phyloP scores from a whole-genome alignment of 2,888 invertebrate species.

The Scotopteryx bipunctaria region DNA sequence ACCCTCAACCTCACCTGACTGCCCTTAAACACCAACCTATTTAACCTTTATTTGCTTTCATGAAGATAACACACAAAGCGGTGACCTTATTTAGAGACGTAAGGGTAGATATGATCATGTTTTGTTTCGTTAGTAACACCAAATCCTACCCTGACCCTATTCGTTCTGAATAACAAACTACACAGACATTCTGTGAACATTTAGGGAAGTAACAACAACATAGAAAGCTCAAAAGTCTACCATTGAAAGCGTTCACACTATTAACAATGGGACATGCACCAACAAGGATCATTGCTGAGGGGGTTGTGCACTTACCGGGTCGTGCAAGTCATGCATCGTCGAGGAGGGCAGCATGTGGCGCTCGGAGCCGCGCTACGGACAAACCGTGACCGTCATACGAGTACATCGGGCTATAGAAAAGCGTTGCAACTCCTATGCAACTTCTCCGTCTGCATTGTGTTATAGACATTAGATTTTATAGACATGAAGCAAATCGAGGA shows the following conservation, averaged over 20 bases:
- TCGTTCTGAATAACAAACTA: slow-evolving; percentile 27
- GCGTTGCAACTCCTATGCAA: slow-evolving; percentile 22
- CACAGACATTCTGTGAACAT: slow-evolving; percentile 30
- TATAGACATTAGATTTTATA: slow-evolving; percentile 8
- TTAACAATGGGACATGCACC: slow-evolving; percentile 55
- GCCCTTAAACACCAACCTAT: slow-evolving; percentile 38
- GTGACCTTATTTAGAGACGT: not conserved
- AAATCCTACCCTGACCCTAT: slow-evolving; percentile 16
- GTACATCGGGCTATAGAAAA: slow-evolving; percentile 35
- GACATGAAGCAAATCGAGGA: slow-evolving; percentile 20
- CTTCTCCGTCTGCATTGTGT: slow-evolving; percentile 8
- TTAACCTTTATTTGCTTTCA: slow-evolving; percentile 10
- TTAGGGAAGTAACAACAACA: slow-evolving; percentile 35
- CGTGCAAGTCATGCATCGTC: slow-evolving; percentile 84
- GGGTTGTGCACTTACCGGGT: slow-evolving; percentile 80
- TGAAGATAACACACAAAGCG: slow-evolving; percentile 6
- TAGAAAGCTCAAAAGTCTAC: slow-evolving; percentile 54
- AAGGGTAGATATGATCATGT: too few relatives aligned
- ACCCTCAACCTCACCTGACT: slow-evolving; percentile 78
- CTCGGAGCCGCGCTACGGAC: slow-evolving; percentile 78
- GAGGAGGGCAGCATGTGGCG: slow-evolving; percentile 82
- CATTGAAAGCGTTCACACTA: slow-evolving; percentile 60
- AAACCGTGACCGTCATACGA: slow-evolving; percentile 71
- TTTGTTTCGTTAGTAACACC: too few relatives aligned
- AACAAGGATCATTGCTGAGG: slow-evolving; percentile 31